Base-by-base conservation (phyloP, 2,113 vertebrate genomes). In the Myanophis thanlyinensis region DNA sequence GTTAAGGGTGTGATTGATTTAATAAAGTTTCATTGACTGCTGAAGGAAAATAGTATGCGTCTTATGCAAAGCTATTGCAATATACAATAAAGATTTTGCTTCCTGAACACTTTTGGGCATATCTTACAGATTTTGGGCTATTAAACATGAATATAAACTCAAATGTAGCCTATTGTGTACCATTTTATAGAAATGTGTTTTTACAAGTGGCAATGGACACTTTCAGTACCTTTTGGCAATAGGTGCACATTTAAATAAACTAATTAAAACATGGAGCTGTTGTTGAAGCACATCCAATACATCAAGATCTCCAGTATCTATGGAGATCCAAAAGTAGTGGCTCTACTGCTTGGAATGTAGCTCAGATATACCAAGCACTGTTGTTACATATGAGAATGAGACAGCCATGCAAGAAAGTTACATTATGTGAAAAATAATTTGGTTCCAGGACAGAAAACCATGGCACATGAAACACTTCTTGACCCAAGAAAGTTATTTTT, bases 1-100 rank as follows among this genome's bases (percentile, higher is more conserved):
- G 89, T 46, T 47, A 89, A 93, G 92, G 86, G 2, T 40, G 23
- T n/a, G 84, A 11, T 4, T 0, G 0, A 85, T 20, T 18, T 89
- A 54, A 67, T 91, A 92, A 40, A 93, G 54, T 47, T 22, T 44
- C 40, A 91, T 94, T 91, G 48, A 91, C 3, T 91, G 85, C 85
- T 84, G 27, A 85, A 91, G 13, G 0, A 90, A 92, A 93, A 27
- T 46, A 73, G 13, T 90, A 93, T 1, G 0, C 20, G 88, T 94
- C 46, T 89, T 86, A 80, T 92, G 62, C 93, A 87, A 94, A 89
- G 5, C 25, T 73, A 51, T 90, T 90, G 13, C 30, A 67, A 18
- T 35, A 30, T 67, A 67, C 30, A 67, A 35, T 30, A 67, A 67
- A 67, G 10, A 67, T 35, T 67, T 67, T 67, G 30, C 30, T 67